phyloP scores from a whole-genome alignment of 53 echinoderm and acorn worm species.

The Actinopyga echinites region DNA sequence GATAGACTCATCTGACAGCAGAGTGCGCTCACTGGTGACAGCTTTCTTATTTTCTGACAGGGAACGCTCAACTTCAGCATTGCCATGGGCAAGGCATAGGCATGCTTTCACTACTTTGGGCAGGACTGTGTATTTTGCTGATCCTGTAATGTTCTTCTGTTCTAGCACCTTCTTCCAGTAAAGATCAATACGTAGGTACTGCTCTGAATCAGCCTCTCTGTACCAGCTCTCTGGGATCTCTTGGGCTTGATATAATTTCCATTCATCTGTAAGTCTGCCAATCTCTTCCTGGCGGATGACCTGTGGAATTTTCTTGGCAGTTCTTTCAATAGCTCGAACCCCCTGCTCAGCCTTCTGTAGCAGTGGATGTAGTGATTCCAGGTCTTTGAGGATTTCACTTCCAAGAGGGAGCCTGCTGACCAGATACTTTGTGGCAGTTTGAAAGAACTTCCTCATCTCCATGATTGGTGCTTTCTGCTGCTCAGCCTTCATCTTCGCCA shows the following conservation, averaged over 20 bases:
- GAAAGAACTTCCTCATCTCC: background rate
- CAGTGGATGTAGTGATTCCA: background rate
- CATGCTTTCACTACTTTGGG: background rate
- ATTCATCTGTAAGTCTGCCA: background rate
- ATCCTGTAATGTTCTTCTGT: background rate
- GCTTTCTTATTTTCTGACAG: conserved; percentile 3
- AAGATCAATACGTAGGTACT: background rate
- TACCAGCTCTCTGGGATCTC: conserved; percentile 7
- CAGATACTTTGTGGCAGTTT: background rate
- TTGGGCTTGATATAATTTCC: background rate
- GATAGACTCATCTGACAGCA: background rate
- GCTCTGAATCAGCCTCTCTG: background rate
- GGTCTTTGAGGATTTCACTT: background rate
- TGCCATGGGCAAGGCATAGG: conserved; percentile 24
- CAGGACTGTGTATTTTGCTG: background rate
- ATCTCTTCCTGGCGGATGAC: background rate
- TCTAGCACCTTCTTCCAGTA: conserved; percentile 4
- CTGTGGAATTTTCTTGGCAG: background rate
- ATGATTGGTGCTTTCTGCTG: background rate
- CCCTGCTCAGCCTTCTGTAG: background rate
- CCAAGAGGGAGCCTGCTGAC: background rate
- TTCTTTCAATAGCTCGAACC: background rate
- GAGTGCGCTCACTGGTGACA: conserved; percentile 3
- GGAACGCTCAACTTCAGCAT: background rate
- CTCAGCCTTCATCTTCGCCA: background rate